Evolutionary conservation across 1,140 invertebrate genomes (phyloP).

Genomic region (Reticulitermes speratus): DNA sequence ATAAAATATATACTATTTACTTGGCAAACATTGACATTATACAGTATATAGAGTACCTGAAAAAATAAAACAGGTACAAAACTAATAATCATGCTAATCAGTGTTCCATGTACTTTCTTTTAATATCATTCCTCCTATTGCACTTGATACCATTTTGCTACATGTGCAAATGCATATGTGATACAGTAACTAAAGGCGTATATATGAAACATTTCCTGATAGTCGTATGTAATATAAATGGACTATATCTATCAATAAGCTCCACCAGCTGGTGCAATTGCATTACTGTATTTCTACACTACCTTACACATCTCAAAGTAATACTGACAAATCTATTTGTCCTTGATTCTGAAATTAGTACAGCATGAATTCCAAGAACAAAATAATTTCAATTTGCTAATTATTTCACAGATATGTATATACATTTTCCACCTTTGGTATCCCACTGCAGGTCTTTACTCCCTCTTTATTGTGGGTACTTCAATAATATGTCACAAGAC

Average conservation of each 20-base stretch:
- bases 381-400: not conserved
- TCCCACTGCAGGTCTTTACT: too few relatives aligned
- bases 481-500: too few relatives aligned
- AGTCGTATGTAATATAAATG: not conserved
- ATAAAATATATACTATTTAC: slow-evolving; percentile 18
- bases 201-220: not conserved
- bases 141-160: not conserved
- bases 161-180: not conserved
- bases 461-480: too few relatives aligned
- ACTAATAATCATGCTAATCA: not conserved
- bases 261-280: not conserved
- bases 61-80: not conserved
- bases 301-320: not conserved
- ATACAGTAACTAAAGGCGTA: not conserved
- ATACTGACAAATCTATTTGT: not conserved
- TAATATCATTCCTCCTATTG: not conserved
- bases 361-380: not conserved
- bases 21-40: not conserved
- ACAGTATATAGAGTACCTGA: not conserved
- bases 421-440: not conserved
- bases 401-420: not conserved
- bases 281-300: not conserved
- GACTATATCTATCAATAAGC: not conserved
- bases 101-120: not conserved
- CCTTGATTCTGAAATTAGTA: not conserved